Evolutionary conservation across 2,797 vertebrate species (phyloP).

Genomic region (Aldrovandia affinis): DNA sequence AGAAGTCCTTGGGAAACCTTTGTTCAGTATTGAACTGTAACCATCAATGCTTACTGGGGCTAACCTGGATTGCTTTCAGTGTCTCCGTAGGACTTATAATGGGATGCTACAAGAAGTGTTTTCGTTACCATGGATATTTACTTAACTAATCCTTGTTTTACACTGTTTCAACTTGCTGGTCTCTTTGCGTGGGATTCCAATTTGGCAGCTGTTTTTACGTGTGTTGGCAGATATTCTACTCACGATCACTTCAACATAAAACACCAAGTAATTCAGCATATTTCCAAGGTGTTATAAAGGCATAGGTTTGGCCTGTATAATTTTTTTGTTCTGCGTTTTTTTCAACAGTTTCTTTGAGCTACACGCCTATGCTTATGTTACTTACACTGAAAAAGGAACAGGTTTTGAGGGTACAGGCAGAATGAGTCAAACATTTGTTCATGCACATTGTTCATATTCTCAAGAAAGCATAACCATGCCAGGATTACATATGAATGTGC

Average conservation of each 20-base stretch:
- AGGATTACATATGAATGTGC: background rate
- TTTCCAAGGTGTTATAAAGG: background rate
- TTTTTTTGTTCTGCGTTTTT: background rate
- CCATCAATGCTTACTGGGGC: background rate
- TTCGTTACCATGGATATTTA: constrained; percentile 1
- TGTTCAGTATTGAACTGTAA: background rate
- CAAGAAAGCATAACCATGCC: background rate
- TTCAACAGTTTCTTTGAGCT: background rate
- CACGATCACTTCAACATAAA: background rate
- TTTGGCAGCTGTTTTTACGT: background rate
- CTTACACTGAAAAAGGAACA: background rate
- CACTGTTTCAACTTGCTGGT: constrained; percentile 7
- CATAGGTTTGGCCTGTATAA: background rate
- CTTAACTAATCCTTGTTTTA: background rate
- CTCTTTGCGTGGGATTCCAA: background rate
- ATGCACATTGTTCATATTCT: background rate
- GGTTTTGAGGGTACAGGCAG: background rate
- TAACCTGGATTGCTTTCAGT: background rate
- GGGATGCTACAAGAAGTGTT: background rate
- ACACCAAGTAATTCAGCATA: background rate
- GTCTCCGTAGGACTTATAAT: background rate
- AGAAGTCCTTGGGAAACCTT: background rate
- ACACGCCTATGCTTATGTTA: background rate
- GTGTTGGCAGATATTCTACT: background rate
- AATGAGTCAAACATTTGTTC: background rate